Base-by-base conservation (phyloP, 2,888 invertebrate genomes). In the Drosophila peninsularis region DNA sequence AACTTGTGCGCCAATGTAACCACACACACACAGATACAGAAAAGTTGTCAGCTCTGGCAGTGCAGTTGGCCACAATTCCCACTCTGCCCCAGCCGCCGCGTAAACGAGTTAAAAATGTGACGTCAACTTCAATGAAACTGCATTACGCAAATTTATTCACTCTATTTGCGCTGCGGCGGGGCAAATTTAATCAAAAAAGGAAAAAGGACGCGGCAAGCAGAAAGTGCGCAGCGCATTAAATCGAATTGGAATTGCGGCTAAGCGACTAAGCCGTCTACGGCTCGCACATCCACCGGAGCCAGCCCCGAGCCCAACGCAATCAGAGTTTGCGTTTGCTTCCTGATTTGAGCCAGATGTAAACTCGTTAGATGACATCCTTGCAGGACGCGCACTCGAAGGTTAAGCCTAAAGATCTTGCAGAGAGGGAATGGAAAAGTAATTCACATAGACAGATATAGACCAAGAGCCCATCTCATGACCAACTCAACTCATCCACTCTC, bases 101-200 rank as follows among this genome's bases (percentile, higher is more conserved):
- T 68, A 75, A 88, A 47, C 75, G 62, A 66, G 61, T 78, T 82
- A 69, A 75, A 72, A 41, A 24, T 52, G 49, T 55, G 49, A 66
- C 69, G 68, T 73, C 76, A 71, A 72, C 52, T 69, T 71, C 50
- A 52, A 69, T 78, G 39, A 68, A 83, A 75, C 75, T 75, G 58
- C 71, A 78, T 78, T 82, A 58, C 45, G 62, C 61, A 71, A 78
- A 67, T 78, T 87, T 69, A 64, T 83, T 82, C 56, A 69, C 39
- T 83, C 53, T 39, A 54, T 45, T 52, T 55, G 30, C 49, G 11
- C 47, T 50, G 54, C 36, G 37, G 36, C 42, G 27, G 39, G 62
- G 39, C 64, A 80, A 80, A 88, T 71, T 74, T 52, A 42, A 86
- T 85, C 75, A 64, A 11, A 60, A 57, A 17, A 0, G 7, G n/a